Percentiles rank a stretch among this genome's conserved stretches.
Conservation (phyloP, 1,140 invertebrate species). For the Rhagoletis pomonella region DNA sequence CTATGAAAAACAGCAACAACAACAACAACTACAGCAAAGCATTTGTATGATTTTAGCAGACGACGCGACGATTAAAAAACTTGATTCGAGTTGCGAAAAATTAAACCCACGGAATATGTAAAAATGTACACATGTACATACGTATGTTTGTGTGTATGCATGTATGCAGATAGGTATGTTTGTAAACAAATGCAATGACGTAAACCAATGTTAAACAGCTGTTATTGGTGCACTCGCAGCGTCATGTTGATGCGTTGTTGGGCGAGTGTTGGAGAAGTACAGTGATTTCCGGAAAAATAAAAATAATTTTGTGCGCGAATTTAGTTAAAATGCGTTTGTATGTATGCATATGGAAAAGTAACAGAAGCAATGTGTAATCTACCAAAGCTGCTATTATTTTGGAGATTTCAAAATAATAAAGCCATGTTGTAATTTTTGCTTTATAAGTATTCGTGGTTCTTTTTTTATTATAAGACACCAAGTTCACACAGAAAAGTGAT, state of each 20-base stretch:
- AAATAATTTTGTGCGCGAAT: conserved; percentile 6
- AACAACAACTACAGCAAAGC: too few species aligned
- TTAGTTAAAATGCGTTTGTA: background rate
- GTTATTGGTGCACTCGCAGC: background rate
- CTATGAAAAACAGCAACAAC: background rate
- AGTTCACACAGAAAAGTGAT: too few species aligned
- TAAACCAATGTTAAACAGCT: conserved; percentile 21
- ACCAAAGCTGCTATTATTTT: too few species aligned
- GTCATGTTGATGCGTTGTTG: background rate
- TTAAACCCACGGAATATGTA: background rate
- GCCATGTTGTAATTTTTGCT: too few species aligned
- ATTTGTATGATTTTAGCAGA: conserved; percentile 34
- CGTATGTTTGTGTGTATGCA: background rate
- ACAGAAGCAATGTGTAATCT: too few species aligned
- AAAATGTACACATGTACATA: too few species aligned
- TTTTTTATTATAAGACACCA: too few species aligned
- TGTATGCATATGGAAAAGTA: too few species aligned
- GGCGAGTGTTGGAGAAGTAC: conserved; percentile 12
- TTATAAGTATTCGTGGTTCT: too few species aligned
- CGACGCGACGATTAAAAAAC: conserved; percentile 3
- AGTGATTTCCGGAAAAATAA: conserved; percentile 43
- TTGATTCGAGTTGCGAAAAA: background rate
- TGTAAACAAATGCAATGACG: conserved; percentile 45
- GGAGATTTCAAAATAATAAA: too few species aligned
- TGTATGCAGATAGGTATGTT: background rate